These are phyloP conservation scores for Itoplectis maculator DNA, from an alignment of 2,888 invertebrate genomes.

Conservation along the genomic window DNA sequence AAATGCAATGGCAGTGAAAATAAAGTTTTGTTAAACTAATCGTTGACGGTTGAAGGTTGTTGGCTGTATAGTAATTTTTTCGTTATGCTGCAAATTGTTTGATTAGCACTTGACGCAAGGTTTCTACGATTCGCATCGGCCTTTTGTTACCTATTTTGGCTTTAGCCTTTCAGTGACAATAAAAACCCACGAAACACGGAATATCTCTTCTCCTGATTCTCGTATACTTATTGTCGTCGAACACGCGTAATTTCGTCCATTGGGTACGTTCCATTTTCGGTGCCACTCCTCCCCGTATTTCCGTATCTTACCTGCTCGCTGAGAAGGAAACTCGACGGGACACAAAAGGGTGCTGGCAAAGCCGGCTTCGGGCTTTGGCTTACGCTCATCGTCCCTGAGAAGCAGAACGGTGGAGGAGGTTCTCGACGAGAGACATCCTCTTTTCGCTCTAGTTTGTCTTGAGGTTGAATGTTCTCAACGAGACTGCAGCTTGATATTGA, in stretches of 20 bases:
- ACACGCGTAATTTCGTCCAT: slow-evolving; percentile 9
- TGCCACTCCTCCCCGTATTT: slow-evolving; percentile 7
- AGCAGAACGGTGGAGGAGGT: slow-evolving; percentile 23
- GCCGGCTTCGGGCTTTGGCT: slow-evolving; percentile 28
- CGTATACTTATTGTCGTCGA: slow-evolving; percentile 5
- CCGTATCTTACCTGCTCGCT: neutral
- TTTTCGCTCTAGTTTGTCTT: neutral
- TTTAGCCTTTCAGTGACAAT: neutral
- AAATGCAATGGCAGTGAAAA: neutral
- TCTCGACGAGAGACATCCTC: slow-evolving; percentile 12
- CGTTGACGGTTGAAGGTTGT: too few species aligned
- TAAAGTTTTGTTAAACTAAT: too few species aligned
- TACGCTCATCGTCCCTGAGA: slow-evolving; percentile 23
- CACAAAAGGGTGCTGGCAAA: slow-evolving; percentile 38
- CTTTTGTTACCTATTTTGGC: neutral
- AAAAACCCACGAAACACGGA: neutral
- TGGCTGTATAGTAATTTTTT: slow-evolving; percentile 63
- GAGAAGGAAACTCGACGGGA: slow-evolving; percentile 15
- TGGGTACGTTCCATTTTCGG: slow-evolving; percentile 30
- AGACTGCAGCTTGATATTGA: neutral
- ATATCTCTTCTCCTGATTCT: slow-evolving; percentile 29
- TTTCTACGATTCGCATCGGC: slow-evolving; percentile 8
- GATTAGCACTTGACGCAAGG: slow-evolving; percentile 67
- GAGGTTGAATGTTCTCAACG: neutral
- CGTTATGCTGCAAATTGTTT: slow-evolving; percentile 67